These are phyloP conservation scores for Tamias sibiricus DNA, from an alignment of 2,113 vertebrate species.

Conservation along the genomic window DNA sequence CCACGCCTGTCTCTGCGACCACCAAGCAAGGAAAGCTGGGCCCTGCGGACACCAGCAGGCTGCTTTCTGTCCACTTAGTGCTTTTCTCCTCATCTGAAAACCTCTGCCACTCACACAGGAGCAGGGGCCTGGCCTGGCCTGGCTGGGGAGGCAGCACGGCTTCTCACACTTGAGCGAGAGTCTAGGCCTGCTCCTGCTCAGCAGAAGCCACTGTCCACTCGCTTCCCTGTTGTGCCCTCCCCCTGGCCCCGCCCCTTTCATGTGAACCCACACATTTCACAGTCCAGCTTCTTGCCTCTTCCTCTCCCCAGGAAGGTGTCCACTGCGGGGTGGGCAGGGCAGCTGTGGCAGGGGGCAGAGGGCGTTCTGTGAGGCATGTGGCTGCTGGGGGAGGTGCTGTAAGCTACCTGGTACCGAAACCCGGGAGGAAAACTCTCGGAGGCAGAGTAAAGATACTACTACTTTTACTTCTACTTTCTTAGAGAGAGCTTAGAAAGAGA, in stretches of 20 bases:
- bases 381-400: too few relatives aligned
- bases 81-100: fast-evolving
- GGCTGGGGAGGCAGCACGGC: fast-evolving
- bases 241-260: fast-evolving
- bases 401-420: too few relatives aligned
- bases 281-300: background rate
- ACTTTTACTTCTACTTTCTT: too few relatives aligned
- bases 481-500: too few relatives aligned
- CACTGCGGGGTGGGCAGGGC: background rate
- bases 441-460: too few relatives aligned
- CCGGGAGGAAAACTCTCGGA: too few relatives aligned
- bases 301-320: fast-evolving
- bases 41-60: fast-evolving
- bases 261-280: fast-evolving
- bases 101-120: fast-evolving
- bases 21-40: fast-evolving
- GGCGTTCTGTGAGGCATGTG: fast-evolving
- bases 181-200: fast-evolving
- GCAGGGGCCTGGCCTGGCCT: fast-evolving
- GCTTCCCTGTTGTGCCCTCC: background rate
- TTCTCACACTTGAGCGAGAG: fast-evolving
- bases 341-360: fast-evolving
- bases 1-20: fast-evolving
- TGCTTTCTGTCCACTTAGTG: background rate
- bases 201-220: background rate